phyloP scores from a whole-genome alignment of 2,113 vertebrate genomes.

The Alligator sinensis region DNA sequence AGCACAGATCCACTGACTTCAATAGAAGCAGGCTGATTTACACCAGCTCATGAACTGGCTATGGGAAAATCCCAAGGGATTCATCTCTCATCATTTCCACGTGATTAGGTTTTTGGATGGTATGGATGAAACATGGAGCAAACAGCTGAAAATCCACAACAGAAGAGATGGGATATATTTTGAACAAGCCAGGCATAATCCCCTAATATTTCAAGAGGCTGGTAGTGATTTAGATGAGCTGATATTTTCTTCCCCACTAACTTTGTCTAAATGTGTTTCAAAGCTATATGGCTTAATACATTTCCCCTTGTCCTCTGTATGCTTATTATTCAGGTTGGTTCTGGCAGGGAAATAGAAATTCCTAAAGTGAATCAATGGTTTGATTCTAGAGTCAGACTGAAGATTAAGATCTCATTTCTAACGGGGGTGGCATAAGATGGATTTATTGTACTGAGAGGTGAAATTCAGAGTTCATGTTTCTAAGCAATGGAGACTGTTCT shows the following conservation, averaged over 20 bases:
- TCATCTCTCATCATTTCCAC: neutral
- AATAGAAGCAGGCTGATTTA: neutral
- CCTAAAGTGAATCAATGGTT: constrained; percentile 27
- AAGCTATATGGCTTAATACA: neutral
- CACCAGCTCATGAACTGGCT: neutral
- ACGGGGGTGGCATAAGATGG: neutral
- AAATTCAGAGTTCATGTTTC: neutral
- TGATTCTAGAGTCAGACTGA: neutral
- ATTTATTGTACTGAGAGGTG: constrained; percentile 30
- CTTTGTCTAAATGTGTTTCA: neutral
- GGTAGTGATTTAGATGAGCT: neutral
- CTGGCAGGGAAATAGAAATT: neutral
- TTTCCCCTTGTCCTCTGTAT: neutral
- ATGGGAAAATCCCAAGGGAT: neutral
- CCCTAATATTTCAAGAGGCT: neutral
- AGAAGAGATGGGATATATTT: neutral
- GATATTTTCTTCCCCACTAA: neutral
- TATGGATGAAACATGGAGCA: neutral
- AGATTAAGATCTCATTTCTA: neutral
- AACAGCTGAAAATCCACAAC: neutral
- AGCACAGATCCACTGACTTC: neutral
- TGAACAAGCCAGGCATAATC: neutral
- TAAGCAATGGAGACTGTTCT: neutral
- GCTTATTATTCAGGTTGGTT: neutral
- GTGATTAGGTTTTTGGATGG: neutral